Base-by-base conservation (phyloP, 2,797 vertebrate species). In the Melanotaenia nigrans region DNA sequence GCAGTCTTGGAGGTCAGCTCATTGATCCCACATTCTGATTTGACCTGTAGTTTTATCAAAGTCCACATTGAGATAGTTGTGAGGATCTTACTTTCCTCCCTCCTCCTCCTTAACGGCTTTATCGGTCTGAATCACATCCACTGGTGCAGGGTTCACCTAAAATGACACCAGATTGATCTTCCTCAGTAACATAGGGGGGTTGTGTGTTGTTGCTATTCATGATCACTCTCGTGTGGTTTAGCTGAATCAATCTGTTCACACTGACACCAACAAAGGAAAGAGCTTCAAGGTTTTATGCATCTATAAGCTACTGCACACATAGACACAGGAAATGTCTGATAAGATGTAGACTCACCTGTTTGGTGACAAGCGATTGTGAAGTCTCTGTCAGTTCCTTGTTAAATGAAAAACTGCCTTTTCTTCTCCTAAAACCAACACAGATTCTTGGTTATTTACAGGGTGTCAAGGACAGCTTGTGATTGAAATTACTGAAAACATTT, bases 371-470 rank as follows among this genome's bases (percentile, higher is more conserved):
- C 60, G 66, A 1, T 8, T 81, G 72, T 30, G 81, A 60, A 30
- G 61, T 36, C 51, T 85, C 74, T 64, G 61, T 49, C 32, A 20
- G 8, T 20, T 61, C 33, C 6, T 61, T 55, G 38, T 64, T 18
- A 0, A 45, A 59, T 56, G 74, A 62, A 49, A 68, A 24, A 12
- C n/a, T 54, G 24, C 49, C 38, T 73, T 38, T 87, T 22, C 61
- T 84, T 79, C 81, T 88, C 68, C 90, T 93, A 30, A 38, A 65
- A 73, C 4, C 20, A 75, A 77, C 25, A 81, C 2, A 82, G 62
- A 53, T 10, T 13, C 2, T 22, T 33, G 11, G 12, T 66, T 40
- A 70, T 20, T 53, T 24, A 11, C 35, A 1, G 1, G 8, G 13
- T 57, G 12, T n/a, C 1, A 32, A 24, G 6, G 42, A 20, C 8